A percentile compares a stretch with the other conserved stretches of the same genome.
Evolutionary conservation across 23 tunicate genomes (phyloP).

Genomic region (Botrylloides violaceus): DNA sequence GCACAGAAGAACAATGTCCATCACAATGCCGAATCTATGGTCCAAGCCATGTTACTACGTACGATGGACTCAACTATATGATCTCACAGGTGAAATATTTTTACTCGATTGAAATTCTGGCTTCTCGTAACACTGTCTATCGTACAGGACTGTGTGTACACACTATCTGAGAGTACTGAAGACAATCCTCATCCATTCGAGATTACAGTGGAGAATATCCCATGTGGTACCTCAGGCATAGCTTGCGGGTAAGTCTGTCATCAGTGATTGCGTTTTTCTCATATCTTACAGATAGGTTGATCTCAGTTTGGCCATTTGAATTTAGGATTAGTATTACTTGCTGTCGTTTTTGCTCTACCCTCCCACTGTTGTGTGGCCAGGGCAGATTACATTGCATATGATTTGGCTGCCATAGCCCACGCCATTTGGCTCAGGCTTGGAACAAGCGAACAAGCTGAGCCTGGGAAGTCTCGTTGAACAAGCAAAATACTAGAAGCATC

Average conservation of each 20-base stretch:
- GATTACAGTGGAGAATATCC: conserved; percentile 71
- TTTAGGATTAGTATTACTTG: too few species aligned
- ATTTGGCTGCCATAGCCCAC: too few species aligned
- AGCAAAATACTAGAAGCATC: too few species aligned
- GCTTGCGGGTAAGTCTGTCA: conserved; percentile 93
- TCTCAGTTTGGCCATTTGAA: too few species aligned
- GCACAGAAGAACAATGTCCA: conserved; percentile 87
- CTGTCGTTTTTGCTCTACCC: too few species aligned
- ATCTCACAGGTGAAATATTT: conserved; percentile 9
- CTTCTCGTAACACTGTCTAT: not conserved
- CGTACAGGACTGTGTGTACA: conserved; percentile 79
- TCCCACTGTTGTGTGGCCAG: too few species aligned
- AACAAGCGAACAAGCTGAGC: too few species aligned
- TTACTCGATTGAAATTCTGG: not conserved
- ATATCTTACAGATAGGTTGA: too few species aligned
- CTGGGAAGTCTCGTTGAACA: too few species aligned
- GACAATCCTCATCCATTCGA: conserved; percentile 54
- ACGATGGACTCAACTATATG: conserved; percentile 59
- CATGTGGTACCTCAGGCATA: conserved; percentile 94
- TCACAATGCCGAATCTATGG: conserved; percentile 97
- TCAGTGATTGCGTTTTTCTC: too few species aligned
- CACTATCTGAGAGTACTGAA: conserved; percentile 61
- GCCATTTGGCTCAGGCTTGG: too few species aligned
- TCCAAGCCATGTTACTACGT: conserved; percentile 90
- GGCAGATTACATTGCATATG: too few species aligned